Base-by-base conservation (phyloP, 1,140 invertebrate genomes). In the Atta colombica region DNA sequence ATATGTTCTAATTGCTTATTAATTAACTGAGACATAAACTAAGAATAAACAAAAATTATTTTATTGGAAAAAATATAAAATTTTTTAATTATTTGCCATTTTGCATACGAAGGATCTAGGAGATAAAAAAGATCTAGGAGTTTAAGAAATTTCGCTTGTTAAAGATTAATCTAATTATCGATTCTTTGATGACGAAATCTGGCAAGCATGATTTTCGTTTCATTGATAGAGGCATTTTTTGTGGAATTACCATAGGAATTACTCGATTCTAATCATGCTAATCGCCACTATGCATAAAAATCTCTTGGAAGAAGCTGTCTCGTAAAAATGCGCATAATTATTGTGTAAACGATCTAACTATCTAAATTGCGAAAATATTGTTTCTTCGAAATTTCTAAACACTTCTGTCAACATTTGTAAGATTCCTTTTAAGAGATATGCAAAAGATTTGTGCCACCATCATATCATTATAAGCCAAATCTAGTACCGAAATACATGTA, bases 271-370 rank as follows among this genome's bases (percentile, higher is more conserved):
- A 72, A 72, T 53, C 25, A 28, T 72, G 69, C 69, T 72, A 72
- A 72, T 7, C 25, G 35, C 39, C 0, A 71, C 14, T 72, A 28
- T 8, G 69, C 69, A 72, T 51, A 28, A 53, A 72, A 51, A 51
- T 51, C 69, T 71, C 49, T 10, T 51, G 14, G 68, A 49, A 71
- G 18, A 72, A 72, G 31, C 16, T 58, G 16, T 49, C 61, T 45
- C 51, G 25, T 45, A 1, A 35, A 85, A 10, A 85, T 68, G 53
- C 55, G 51, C 75, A 85, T 86, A 69, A 89, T 80, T 51, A 60
- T 45, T 66, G 68, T 58, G 25, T 28, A 39, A 88, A 86, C 84
- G 51, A n/a, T 18, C 8, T n/a, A 66, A 35, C 63, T 14, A 53
- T 8, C 10, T 51, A 58, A 63, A 87, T 25, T 71, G 12, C 16